Base-by-base conservation (phyloP, 2,797 vertebrate species). In the Leptoclinus maculatus region DNA sequence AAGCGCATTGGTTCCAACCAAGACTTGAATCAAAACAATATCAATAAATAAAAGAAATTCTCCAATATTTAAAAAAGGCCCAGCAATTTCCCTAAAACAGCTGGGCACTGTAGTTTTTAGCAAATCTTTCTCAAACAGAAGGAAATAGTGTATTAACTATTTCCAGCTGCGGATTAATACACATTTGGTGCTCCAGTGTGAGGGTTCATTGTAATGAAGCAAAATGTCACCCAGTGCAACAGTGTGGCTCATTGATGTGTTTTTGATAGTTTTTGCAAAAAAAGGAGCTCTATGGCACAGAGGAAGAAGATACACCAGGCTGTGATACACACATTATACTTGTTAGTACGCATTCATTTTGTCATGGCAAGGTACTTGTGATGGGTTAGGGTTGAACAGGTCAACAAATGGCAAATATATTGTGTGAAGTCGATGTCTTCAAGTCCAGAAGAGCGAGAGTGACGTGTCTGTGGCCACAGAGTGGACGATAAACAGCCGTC, bases 381-480 rank as follows among this genome's bases (percentile, higher is more conserved):
- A 62, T 39, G 6, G 5, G 45, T 29, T 39, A 13, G 4, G 5
- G 45, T 29, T 39, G 9, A 36, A 25, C 12, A 29, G 10, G n/a
- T 32, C 16, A 36, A 43, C 25, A 59, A 53, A 6, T 47, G 8
- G 17, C 2, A 54, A 56, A 56, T 34, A 27, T 29, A 14, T 14
- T 21, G 14, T 41, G 17, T 45, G 1, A 41, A 14, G 12, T n/a
- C 36, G 12, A 21, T n/a, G n/a, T 74, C 7, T 19, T 49, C 47
- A 17, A 1, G 13, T 47, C 27, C 16, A 10, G 19, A 64, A 49
- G 16, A 10, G 16, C 2, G 4, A 85, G 29, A 80, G 70, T 84
- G 79, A 74, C 82, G 81, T 74, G 65, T 65, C 53, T 27, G 27
- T 21, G 3, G 9, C 3, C 14, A 25, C 53, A 69, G 8, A 45